A percentile compares a stretch with the other conserved stretches of the same genome.
phyloP scores from a whole-genome alignment of 1,140 invertebrate species.

The Hermatobates lingyangjiaoensis region DNA sequence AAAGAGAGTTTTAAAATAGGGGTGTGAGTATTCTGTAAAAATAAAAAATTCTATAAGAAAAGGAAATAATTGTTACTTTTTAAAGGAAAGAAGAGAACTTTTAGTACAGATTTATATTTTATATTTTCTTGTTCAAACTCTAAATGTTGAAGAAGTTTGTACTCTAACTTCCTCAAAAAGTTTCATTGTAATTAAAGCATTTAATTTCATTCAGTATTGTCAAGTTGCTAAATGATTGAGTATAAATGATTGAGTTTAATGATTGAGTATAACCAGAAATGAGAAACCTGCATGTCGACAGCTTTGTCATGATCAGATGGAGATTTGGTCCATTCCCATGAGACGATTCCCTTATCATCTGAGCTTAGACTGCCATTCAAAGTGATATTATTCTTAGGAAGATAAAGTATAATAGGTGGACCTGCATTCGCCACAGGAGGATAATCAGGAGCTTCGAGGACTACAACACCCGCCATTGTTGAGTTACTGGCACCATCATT shows the following conservation, averaged over 20 bases:
- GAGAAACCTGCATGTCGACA: conserved; percentile 66
- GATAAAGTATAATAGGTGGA: conserved; percentile 71
- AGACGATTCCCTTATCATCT: conserved; percentile 80
- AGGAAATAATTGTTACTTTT: too few species aligned
- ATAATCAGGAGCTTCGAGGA: conserved; percentile 81
- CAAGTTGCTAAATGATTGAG: too few species aligned
- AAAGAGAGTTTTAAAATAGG: conserved; percentile 72
- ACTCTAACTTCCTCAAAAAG: too few species aligned
- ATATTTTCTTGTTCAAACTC: too few species aligned
- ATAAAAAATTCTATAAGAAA: too few species aligned
- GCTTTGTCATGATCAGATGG: conserved; percentile 67
- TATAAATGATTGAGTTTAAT: neutral
- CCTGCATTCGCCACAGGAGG: conserved; percentile 87
- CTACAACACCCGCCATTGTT: conserved; percentile 72
- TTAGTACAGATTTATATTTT: too few species aligned
- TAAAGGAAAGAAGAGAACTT: too few species aligned
- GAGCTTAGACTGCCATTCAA: conserved; percentile 77
- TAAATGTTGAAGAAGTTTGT: too few species aligned
- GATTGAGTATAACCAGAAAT: neutral
- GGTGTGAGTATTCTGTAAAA: conserved; percentile 53
- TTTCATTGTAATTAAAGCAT: too few species aligned
- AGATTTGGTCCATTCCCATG: conserved; percentile 88
- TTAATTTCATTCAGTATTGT: too few species aligned
- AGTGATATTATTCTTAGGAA: conserved; percentile 73
- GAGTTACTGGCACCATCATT: conserved; percentile 71